A percentile compares a stretch with the other conserved stretches of the same genome.
These are phyloP conservation scores for Hydra vulgaris DNA, from an alignment of 30 jellyfish, hydroid and myxozoan genomes.

Conservation along the genomic window DNA sequence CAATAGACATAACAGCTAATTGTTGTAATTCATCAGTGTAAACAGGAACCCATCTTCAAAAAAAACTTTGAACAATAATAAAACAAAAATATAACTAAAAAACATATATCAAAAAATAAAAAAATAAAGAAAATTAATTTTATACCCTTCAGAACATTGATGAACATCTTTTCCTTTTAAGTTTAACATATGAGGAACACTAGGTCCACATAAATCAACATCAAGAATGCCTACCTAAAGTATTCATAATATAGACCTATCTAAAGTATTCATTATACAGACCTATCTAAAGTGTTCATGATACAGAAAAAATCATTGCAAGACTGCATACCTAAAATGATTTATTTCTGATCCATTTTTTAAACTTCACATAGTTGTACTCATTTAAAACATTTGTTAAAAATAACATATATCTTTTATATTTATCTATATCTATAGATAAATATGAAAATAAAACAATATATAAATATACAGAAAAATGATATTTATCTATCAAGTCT, in stretches of 20 bases:
- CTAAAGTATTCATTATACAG: neutral
- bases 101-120: neutral
- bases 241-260: no score
- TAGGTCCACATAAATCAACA: constrained; percentile 96
- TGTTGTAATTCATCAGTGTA: constrained; percentile 54
- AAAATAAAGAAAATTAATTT: neutral
- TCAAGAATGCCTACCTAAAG: constrained; percentile 85
- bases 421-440: no score
- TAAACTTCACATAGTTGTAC: no score
- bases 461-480: no score
- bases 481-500: no score
- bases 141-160: constrained; percentile 33
- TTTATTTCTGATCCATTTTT: neutral
- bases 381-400: no score
- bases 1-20: constrained; percentile 95
- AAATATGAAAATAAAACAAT: no score
- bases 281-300: neutral
- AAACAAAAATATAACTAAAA: neutral
- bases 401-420: no score
- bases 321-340: neutral
- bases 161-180: constrained; percentile 59
- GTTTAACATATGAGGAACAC: constrained; percentile 73
- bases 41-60: constrained; percentile 88
- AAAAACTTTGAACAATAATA: neutral
- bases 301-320: neutral